phyloP scores from a whole-genome alignment of 2,113 vertebrate species.

The Neolamprologus modestus region DNA sequence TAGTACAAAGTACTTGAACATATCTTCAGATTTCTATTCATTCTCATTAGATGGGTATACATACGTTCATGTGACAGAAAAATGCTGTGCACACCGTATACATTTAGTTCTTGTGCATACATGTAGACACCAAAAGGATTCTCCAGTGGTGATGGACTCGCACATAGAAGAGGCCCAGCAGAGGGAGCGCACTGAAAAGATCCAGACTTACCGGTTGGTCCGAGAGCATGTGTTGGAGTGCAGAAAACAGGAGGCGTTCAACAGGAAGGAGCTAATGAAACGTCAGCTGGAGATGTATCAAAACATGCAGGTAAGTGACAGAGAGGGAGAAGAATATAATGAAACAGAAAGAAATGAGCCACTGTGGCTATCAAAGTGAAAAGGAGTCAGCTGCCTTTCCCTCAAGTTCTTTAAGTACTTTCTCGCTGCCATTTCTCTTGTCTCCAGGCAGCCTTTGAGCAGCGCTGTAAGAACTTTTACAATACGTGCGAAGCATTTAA shows the following conservation, averaged over 20 bases:
- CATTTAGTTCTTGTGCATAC: neutral
- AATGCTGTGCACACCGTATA: neutral
- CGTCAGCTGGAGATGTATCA: constrained; percentile 71
- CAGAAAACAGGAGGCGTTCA: constrained; percentile 59
- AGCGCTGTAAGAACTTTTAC: constrained; percentile 49
- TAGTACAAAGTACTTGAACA: neutral
- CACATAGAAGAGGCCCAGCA: constrained; percentile 64
- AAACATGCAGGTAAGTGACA: constrained; percentile 71
- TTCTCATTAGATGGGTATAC: neutral
- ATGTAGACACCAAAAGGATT: constrained; percentile 60
- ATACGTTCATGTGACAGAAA: neutral
- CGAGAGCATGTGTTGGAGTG: constrained; percentile 64
- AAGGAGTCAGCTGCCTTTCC: neutral
- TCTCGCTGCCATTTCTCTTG: neutral
- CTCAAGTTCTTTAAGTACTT: neutral
- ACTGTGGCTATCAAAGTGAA: neutral
- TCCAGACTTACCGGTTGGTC: constrained; percentile 74
- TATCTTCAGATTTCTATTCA: neutral
- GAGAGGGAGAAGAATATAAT: neutral
- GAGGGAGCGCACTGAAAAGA: constrained; percentile 67
- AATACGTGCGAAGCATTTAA: constrained; percentile 67
- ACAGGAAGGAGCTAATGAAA: constrained; percentile 61
- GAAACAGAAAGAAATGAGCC: neutral
- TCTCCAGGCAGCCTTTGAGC: constrained; percentile 26
- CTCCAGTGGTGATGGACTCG: constrained; percentile 63